Evolutionary conservation across 2,113 vertebrate species (phyloP).

Genomic region (Tyrannus savana): DNA sequence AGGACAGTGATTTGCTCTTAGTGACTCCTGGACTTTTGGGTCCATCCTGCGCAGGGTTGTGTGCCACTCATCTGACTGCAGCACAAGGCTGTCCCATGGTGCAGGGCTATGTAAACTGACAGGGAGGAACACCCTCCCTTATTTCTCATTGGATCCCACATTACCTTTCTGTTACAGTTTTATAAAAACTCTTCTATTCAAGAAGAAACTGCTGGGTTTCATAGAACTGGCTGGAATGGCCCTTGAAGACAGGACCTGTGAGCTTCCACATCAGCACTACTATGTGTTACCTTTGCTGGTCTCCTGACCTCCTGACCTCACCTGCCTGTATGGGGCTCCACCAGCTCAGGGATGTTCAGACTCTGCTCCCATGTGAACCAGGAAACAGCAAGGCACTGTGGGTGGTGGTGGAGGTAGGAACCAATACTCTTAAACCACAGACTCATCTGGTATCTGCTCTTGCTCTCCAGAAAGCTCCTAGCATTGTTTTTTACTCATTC

Average conservation of each 20-base stretch:
- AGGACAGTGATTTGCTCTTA: neutral
- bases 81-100: no score
- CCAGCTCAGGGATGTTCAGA: rapidly evolving
- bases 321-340: neutral
- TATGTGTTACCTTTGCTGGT: neutral
- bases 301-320: neutral
- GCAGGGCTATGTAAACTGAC: neutral
- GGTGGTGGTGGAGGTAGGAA: neutral
- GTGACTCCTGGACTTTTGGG: neutral
- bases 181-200: neutral
- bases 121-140: neutral
- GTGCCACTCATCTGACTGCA: neutral
- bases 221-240: neutral
- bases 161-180: neutral
- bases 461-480: neutral
- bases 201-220: rapidly evolving
- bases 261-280: rapidly evolving
- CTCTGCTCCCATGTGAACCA: rapidly evolving
- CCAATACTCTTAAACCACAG: neutral
- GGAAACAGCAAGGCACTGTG: rapidly evolving
- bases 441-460: neutral
- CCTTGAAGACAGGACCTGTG: neutral
- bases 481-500: neutral
- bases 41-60: neutral
- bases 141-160: neutral